Evolutionary conservation across 2,113 vertebrate genomes (phyloP), one percentile per base, ranked within the genome.

Genomic region (Notarius quadriscutis): DNA sequence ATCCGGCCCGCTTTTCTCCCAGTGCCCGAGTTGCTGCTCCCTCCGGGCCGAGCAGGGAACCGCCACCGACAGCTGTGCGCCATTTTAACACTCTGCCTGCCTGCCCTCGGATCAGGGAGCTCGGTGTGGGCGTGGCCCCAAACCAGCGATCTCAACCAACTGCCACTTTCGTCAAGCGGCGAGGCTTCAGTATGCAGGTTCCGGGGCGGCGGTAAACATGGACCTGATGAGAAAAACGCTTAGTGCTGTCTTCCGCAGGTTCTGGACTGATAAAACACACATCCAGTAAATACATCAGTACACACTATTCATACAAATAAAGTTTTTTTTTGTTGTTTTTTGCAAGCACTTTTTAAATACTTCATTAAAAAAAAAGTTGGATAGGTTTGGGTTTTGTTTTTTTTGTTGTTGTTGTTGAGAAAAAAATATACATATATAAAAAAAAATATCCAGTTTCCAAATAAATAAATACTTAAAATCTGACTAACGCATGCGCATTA

Each of bases 41-140:
- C 97, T 96, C 97, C 97, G 96, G 98, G 98, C 95, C 97, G 97
- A 96, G 97, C 98, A 91, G 98, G 98, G 97, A 98, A 99, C 95
- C 98, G 98, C 97, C 97, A 99, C 97, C 98, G 97, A 98, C 97
- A 98, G 97, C 97, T 99, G 97, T 99, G 97, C 98, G 98, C 98
- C 97, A 98, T 99, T 98, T 99, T 99, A 95, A 85, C 95, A 95
- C 95, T 96, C 94, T 95, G 95, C 93, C 94, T 95, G 95, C 94
- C 93, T 95, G 91, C 90, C 92, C 91, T 90, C 82, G 89, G 91
- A 92, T 92, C 91, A 92, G 94, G 93, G 94, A 95, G 92, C 94
- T 96, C 95, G 92, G 95, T 95, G 95, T 95, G 95, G 94, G 95
- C 90, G 89, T 94, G 91, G 95, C 97, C 97, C 97, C 87, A 95